phyloP scores from a whole-genome alignment of 1,140 invertebrate genomes.

The Lysiphlebus fabarum region DNA sequence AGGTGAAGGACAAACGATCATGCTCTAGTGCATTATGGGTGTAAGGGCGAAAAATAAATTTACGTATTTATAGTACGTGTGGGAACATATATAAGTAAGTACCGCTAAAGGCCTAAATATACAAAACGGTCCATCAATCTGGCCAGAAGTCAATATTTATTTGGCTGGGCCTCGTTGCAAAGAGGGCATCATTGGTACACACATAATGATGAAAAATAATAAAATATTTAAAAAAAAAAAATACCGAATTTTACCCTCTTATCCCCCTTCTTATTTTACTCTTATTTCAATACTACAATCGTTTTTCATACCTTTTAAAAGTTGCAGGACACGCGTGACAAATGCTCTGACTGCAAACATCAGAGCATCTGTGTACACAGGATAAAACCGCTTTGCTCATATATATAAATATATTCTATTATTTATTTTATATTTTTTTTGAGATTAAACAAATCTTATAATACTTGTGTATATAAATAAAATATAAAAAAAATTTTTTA shows the following conservation, averaged over 20 bases:
- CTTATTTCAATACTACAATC: not conserved
- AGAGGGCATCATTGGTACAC: slow-evolving; percentile 48
- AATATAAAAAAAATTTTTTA: too few species aligned
- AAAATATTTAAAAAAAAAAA: too few species aligned
- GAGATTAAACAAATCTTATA: too few species aligned
- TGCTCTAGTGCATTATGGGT: not conserved
- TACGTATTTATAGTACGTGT: slow-evolving; percentile 26
- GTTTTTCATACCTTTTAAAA: slow-evolving; percentile 37
- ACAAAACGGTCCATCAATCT: slow-evolving; percentile 54
- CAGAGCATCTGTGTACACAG: slow-evolving; percentile 54
- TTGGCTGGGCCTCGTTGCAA: slow-evolving; percentile 52
- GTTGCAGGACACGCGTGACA: slow-evolving; percentile 54
- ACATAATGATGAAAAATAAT: slow-evolving; percentile 37
- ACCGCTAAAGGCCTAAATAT: slow-evolving; percentile 45
- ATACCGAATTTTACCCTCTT: too few species aligned
- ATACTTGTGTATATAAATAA: too few species aligned
- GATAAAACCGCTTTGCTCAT: slow-evolving; percentile 21
- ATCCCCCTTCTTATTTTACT: too few species aligned
- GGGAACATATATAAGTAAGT: slow-evolving; percentile 50
- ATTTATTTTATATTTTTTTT: too few species aligned
- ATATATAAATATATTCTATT: too few species aligned
- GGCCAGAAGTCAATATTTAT: slow-evolving; percentile 54
- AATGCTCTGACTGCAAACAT: slow-evolving; percentile 53
- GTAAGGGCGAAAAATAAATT: slow-evolving; percentile 16
- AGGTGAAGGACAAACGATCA: not conserved